These are phyloP conservation scores for Latrodectus elegans DNA, from an alignment of 2,888 invertebrate species.

Conservation along the genomic window DNA sequence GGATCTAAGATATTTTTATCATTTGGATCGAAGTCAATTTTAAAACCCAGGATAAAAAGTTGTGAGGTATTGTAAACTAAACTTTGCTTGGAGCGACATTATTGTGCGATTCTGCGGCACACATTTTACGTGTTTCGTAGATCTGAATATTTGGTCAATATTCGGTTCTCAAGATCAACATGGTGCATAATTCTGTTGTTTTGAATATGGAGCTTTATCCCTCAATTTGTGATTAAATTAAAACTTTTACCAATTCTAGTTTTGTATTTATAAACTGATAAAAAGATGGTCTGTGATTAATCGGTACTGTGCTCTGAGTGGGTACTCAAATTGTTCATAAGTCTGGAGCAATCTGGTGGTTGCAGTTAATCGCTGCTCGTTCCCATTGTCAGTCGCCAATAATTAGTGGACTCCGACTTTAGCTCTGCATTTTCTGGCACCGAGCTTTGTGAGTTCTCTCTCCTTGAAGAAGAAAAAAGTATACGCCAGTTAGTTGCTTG, in stretches of 20 bases:
- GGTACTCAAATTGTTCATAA: not conserved
- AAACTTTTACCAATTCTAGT: too few species aligned
- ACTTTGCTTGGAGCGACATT: constrained; percentile 33
- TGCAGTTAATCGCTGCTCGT: constrained; percentile 38
- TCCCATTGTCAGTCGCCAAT: constrained; percentile 65
- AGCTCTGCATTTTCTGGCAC: constrained; percentile 69
- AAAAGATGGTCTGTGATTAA: too few species aligned
- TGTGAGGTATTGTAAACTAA: constrained; percentile 49
- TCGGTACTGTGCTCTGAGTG: too few species aligned
- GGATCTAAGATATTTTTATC: constrained; percentile 61
- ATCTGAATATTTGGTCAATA: too few species aligned
- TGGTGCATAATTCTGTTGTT: too few species aligned
- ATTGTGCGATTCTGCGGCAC: constrained; percentile 11
- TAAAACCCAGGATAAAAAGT: constrained; percentile 35
- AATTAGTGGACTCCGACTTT: constrained; percentile 69
- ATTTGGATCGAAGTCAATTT: constrained; percentile 63
- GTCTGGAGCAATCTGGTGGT: not conserved
- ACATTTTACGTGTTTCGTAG: not conserved
- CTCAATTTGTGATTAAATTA: too few species aligned
- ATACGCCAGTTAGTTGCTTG: constrained; percentile 60
- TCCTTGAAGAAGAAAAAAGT: constrained; percentile 66
- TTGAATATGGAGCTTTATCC: too few species aligned
- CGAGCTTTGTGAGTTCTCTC: constrained; percentile 62
- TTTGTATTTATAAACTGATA: too few species aligned
- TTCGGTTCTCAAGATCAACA: too few species aligned